A percentile compares a stretch with the other conserved stretches of the same genome.
Evolutionary conservation across 2,888 invertebrate genomes (phyloP).

Genomic region (Onthophagus sagittarius): DNA sequence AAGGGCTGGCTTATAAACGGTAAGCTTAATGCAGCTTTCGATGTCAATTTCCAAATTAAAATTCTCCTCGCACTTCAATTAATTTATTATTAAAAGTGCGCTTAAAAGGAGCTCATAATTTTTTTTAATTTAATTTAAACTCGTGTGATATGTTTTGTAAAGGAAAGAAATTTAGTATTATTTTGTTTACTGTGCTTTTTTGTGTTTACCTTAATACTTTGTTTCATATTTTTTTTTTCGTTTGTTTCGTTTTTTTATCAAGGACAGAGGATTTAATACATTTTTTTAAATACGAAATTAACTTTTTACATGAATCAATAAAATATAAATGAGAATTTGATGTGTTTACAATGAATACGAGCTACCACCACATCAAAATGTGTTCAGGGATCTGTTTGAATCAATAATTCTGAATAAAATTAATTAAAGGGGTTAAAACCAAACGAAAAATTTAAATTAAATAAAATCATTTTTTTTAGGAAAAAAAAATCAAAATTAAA

Average conservation of each 20-base stretch:
- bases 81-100: neutral
- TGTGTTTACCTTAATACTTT: slow-evolving; percentile 10
- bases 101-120: slow-evolving; percentile 12
- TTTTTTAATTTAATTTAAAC: slow-evolving; percentile 12
- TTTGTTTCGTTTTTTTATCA: slow-evolving; percentile 7
- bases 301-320: neutral
- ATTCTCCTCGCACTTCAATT: neutral
- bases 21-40: slow-evolving; percentile 18
- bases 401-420: too few relatives aligned
- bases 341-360: slow-evolving; percentile 9
- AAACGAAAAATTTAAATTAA: neutral
- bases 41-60: neutral
- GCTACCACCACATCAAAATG: slow-evolving; percentile 23
- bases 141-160: slow-evolving; percentile 22
- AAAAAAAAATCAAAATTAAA: neutral
- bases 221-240: too few relatives aligned
- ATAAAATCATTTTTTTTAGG: too few relatives aligned
- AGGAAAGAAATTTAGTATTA: slow-evolving; percentile 17
- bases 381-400: slow-evolving; percentile 16
- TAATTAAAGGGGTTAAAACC: too few relatives aligned
- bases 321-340: neutral
- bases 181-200: slow-evolving; percentile 4
- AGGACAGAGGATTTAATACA: neutral
- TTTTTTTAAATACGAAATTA: neutral
- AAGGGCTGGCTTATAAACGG: slow-evolving; percentile 35